Evolutionary conservation across 2,888 invertebrate genomes (phyloP).

Genomic region (Icerya purchasi): DNA sequence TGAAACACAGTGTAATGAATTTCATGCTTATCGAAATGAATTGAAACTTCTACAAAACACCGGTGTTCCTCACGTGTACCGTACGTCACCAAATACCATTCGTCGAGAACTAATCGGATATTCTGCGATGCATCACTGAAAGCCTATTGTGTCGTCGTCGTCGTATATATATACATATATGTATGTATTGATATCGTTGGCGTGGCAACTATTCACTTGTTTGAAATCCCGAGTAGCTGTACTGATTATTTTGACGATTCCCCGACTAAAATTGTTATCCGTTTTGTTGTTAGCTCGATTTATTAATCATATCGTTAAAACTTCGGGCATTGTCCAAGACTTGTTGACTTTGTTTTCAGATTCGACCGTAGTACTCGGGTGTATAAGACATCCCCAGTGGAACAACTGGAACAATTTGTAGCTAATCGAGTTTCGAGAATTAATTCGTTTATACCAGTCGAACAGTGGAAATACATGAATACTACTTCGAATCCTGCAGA

Average conservation of each 20-base stretch:
- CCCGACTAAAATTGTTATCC: neutral
- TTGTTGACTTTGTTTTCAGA: neutral
- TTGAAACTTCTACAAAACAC: neutral
- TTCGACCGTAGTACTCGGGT: neutral
- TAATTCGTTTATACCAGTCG: neutral
- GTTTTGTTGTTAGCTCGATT: neutral
- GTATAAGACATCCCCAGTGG: neutral
- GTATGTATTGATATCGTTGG: neutral
- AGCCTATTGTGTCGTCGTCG: neutral
- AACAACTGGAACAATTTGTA: neutral
- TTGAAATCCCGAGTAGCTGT: neutral
- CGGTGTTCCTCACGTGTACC: neutral
- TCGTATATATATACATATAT: neutral
- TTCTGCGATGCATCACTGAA: neutral
- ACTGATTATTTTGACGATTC: neutral
- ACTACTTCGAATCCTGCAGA: neutral
- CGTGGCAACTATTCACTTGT: neutral
- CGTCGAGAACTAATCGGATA: neutral
- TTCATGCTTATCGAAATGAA: neutral
- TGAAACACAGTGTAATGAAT: neutral
- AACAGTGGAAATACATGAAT: neutral
- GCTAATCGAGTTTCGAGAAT: neutral
- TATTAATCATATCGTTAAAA: neutral
- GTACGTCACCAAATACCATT: neutral
- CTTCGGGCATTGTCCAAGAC: neutral